Evolutionary conservation across 2,888 invertebrate species (phyloP).

Genomic region (Carcina quercana): DNA sequence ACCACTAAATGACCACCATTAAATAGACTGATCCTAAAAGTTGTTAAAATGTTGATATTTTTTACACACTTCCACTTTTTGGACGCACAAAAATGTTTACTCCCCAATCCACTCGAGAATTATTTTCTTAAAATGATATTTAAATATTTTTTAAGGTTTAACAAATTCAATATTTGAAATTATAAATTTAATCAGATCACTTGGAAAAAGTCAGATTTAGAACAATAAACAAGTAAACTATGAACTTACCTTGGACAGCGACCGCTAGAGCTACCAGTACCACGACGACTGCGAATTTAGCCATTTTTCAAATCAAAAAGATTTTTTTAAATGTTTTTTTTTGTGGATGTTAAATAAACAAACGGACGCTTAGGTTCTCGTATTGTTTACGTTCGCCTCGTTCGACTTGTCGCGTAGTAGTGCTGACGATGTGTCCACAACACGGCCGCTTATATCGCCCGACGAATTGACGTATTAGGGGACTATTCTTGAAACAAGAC

Average conservation of each 20-base stretch:
- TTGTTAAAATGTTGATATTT: no score
- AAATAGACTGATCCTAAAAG: no score
- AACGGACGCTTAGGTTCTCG: slow-evolving; percentile 13
- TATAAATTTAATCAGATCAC: no score
- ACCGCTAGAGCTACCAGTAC: slow-evolving; percentile 23
- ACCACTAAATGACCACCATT: no score
- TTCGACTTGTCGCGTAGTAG: slow-evolving; percentile 16
- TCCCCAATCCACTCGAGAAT: no score
- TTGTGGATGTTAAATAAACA: slow-evolving; percentile 12
- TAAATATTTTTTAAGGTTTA: no score
- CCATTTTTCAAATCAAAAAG: slow-evolving; percentile 26
- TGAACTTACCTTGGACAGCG: slow-evolving; percentile 32
- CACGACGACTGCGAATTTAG: slow-evolving; percentile 24
- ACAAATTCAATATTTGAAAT: no score
- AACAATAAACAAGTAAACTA: neutral
- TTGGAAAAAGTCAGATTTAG: no score
- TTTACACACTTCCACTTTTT: no score
- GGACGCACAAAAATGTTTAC: no score
- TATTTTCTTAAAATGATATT: no score
- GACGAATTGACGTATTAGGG: neutral
- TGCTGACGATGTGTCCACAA: slow-evolving; percentile 14
- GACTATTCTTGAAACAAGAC: neutral
- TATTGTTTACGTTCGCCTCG: slow-evolving; percentile 10
- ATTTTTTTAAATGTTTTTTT: slow-evolving; percentile 1
- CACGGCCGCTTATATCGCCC: slow-evolving; percentile 20